A percentile compares a stretch with the other conserved stretches of the same genome.
Evolutionary conservation across 2,888 invertebrate genomes (phyloP).

Genomic region (Carabus problematicus): DNA sequence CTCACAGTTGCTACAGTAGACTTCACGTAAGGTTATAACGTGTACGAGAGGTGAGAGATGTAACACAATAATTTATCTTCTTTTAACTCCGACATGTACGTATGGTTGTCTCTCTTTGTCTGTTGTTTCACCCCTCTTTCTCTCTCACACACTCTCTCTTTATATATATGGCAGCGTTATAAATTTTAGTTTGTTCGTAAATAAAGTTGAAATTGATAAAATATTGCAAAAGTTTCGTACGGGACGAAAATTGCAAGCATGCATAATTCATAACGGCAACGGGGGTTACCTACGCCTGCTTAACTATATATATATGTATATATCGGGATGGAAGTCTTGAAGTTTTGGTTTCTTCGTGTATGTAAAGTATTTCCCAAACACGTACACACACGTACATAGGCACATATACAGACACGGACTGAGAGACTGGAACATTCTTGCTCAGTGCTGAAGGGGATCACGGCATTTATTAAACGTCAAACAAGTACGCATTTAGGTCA

Average conservation of each 20-base stretch:
- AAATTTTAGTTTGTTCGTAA: constrained; percentile 63
- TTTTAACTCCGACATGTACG: constrained; percentile 41
- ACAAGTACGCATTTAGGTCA: constrained; percentile 18
- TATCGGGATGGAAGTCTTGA: constrained; percentile 23
- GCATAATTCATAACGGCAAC: constrained; percentile 61
- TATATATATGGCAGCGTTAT: constrained; percentile 56
- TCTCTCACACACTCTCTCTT: background rate
- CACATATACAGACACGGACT: background rate
- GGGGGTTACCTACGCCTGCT: constrained; percentile 50
- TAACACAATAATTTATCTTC: constrained; percentile 34
- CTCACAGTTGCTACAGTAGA: too few species aligned
- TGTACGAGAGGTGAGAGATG: too few species aligned
- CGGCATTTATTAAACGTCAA: constrained; percentile 19
- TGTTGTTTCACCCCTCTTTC: too few species aligned
- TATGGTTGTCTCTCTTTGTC: constrained; percentile 33
- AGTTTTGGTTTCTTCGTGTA: constrained; percentile 41
- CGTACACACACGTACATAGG: background rate
- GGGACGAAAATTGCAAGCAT: constrained; percentile 63
- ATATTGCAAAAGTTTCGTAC: constrained; percentile 62
- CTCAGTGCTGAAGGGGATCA: background rate
- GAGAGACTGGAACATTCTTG: too few species aligned
- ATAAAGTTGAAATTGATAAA: constrained; percentile 64
- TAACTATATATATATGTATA: constrained; percentile 42
- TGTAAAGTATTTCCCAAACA: constrained; percentile 24
- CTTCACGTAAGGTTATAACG: too few species aligned